Evolutionary conservation across 2,113 vertebrate genomes (phyloP).

Genomic region (Puntigrus tetrazona): DNA sequence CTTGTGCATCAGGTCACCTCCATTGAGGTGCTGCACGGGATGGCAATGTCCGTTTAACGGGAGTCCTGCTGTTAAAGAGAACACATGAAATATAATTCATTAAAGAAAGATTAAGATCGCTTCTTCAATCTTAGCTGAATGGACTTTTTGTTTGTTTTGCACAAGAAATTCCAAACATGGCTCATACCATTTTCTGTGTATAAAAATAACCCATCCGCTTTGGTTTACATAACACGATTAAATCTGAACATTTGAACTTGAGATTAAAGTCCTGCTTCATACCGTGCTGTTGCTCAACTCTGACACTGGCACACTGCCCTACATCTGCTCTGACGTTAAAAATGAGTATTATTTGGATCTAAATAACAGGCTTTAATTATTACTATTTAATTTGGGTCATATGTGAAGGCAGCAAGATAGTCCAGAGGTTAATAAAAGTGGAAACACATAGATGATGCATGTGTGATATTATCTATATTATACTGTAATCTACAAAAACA

Average conservation of each 20-base stretch:
- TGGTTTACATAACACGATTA: conserved; percentile 33
- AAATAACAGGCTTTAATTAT: not conserved
- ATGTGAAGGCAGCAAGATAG: not conserved
- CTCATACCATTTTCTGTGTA: not conserved
- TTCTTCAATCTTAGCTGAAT: not conserved
- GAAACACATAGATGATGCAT: not conserved
- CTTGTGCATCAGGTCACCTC: conserved; percentile 68
- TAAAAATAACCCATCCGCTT: conserved; percentile 48
- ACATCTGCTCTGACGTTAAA: conserved; percentile 29
- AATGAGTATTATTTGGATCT: not conserved
- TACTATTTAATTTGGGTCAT: not conserved
- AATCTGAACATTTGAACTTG: conserved; percentile 47
- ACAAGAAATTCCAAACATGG: conserved; percentile 53
- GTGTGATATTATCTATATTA: too few relatives aligned
- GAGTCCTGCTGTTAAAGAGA: conserved; percentile 75
- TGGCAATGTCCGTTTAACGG: conserved; percentile 76
- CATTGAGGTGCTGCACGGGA: conserved; percentile 65
- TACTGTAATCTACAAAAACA: not conserved
- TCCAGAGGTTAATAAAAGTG: not conserved
- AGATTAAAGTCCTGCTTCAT: conserved; percentile 56
- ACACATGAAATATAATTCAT: conserved; percentile 60
- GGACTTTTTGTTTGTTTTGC: conserved; percentile 67
- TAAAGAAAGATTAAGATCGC: not conserved
- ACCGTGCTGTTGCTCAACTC: not conserved
- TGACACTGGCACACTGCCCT: conserved; percentile 53